These are phyloP conservation scores for Sminthurides aquaticus DNA, from an alignment of 2,888 invertebrate genomes.

Conservation along the genomic window DNA sequence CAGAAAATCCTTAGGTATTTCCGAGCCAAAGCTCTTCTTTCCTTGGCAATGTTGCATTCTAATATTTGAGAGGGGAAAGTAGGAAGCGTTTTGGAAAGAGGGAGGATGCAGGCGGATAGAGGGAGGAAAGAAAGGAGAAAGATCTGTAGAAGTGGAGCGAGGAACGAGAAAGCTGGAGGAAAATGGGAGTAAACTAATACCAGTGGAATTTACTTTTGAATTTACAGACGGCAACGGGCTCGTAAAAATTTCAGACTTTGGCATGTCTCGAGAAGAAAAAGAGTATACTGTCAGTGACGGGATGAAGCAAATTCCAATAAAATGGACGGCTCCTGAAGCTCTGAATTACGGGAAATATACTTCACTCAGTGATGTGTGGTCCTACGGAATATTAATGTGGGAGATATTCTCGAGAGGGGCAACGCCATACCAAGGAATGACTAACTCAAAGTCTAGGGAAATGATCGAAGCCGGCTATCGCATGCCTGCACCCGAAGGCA, in stretches of 20 bases:
- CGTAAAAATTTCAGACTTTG: slow-evolving; percentile 96
- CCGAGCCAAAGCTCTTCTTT: too few species aligned
- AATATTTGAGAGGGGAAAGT: too few species aligned
- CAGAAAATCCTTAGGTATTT: too few species aligned
- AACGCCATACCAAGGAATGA: slow-evolving; percentile 88
- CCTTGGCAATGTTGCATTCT: too few species aligned
- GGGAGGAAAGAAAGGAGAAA: too few species aligned
- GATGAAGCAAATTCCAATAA: slow-evolving; percentile 96
- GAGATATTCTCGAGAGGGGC: slow-evolving; percentile 91
- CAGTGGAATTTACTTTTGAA: too few species aligned
- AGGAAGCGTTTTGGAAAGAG: too few species aligned
- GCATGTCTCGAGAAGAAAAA: slow-evolving; percentile 94
- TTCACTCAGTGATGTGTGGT: slow-evolving; percentile 92
- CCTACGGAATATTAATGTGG: slow-evolving; percentile 92
- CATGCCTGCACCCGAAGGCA: slow-evolving; percentile 84
- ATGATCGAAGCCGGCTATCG: slow-evolving; percentile 88
- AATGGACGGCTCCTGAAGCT: slow-evolving; percentile 97
- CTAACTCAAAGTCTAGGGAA: slow-evolving; percentile 86
- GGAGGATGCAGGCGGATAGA: too few species aligned
- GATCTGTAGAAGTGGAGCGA: too few species aligned
- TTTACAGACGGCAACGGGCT: too few species aligned
- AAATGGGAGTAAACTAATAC: too few species aligned
- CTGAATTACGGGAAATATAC: slow-evolving; percentile 95
- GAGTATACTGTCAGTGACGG: slow-evolving; percentile 95
- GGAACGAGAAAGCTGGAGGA: too few species aligned